Evolutionary conservation across 2,113 vertebrate species (phyloP).

Genomic region (Amia ocellicauda): DNA sequence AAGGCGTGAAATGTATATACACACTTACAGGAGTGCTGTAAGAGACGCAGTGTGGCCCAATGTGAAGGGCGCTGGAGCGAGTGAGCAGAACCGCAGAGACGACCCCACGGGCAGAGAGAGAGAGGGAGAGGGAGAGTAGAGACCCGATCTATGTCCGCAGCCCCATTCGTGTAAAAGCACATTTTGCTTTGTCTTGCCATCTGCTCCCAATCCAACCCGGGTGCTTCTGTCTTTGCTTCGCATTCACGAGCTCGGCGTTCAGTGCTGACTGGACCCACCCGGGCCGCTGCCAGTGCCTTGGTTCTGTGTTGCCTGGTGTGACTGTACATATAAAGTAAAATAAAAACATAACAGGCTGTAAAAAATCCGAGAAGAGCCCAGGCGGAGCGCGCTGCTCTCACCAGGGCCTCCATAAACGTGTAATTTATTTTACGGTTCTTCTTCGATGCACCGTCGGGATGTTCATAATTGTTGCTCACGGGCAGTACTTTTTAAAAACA

Average conservation of each 20-base stretch:
- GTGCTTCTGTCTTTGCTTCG: conserved; percentile 12
- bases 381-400: not conserved
- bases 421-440: conserved; percentile 63
- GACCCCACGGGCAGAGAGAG: too few relatives aligned
- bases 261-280: conserved; percentile 24
- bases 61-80: too few relatives aligned
- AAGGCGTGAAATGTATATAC: too few relatives aligned
- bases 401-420: not conserved
- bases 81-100: too few relatives aligned
- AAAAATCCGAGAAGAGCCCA: not conserved
- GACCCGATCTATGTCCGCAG: too few relatives aligned
- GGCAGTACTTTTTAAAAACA: conserved; percentile 44
- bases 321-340: conserved; percentile 22
- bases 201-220: not conserved
- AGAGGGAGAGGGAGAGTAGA: too few relatives aligned
- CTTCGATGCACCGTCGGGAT: conserved; percentile 39
- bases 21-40: too few relatives aligned
- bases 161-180: not conserved
- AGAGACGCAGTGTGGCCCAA: too few relatives aligned
- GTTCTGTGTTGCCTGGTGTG: conserved; percentile 42
- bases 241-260: conserved; percentile 27
- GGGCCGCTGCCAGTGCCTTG: conserved; percentile 66
- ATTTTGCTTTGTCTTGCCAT: not conserved
- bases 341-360: not conserved
- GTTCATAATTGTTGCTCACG: conserved; percentile 47